Percentiles rank a stretch among this genome's conserved stretches.
Conservation (phyloP, 1,140 invertebrate species). For the Philotrypesis tridentata region DNA sequence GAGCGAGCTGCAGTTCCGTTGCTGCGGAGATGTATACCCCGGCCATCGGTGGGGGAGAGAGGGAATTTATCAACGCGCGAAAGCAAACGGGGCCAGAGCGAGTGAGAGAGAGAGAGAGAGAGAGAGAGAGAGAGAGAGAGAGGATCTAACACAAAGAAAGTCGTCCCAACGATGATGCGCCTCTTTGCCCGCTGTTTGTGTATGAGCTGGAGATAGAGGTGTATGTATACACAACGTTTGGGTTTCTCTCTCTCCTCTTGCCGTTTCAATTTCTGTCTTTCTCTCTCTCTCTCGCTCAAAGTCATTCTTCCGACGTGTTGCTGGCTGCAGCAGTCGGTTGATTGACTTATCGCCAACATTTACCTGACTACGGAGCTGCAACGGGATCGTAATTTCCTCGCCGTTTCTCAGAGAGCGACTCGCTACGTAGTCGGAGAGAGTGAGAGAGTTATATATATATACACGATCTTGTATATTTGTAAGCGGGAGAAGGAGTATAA, state of each 20-base stretch:
- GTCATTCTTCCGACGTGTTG: not conserved
- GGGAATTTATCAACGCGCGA: conserved; percentile 31
- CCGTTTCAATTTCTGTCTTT: conserved; percentile 16
- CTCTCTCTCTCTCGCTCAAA: not conserved
- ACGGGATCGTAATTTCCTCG: conserved; percentile 32
- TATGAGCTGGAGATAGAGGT: too few relatives aligned
- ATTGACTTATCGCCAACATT: conserved; percentile 37
- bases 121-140: not conserved
- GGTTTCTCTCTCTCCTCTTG: not conserved
- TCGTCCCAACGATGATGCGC: conserved; percentile 11
- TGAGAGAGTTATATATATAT: not conserved
- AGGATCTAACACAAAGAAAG: conserved; percentile 18
- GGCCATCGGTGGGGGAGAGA: too few relatives aligned
- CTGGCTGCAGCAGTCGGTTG: not conserved
- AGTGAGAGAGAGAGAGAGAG: too few relatives aligned
- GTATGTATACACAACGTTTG: not conserved
- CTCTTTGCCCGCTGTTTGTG: conserved; percentile 12
- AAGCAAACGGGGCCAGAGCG: conserved; percentile 9
- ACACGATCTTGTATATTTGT: not conserved
- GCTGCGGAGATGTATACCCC: not conserved
- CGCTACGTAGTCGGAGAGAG: not conserved
- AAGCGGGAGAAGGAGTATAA: not conserved
- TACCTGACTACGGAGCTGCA: conserved; percentile 4
- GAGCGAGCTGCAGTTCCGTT: not conserved
- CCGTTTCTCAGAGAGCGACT: conserved; percentile 5